Conservation (phyloP, 2,797 vertebrate genomes). For the Gambusia yucatana region DNA sequence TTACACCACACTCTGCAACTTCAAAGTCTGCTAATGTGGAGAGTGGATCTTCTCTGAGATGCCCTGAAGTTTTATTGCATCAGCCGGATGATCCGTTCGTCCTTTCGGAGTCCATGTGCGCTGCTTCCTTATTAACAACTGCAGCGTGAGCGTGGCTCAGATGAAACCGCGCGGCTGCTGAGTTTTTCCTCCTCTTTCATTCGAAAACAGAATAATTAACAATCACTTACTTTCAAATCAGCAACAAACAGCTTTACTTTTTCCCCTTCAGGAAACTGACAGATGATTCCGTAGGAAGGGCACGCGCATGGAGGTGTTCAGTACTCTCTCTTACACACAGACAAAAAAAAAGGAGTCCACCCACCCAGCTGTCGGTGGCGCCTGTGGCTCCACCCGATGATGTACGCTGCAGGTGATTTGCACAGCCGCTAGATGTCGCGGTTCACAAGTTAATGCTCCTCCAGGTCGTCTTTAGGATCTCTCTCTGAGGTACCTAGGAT, state of each 20-base stretch:
- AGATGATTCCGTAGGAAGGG: neutral
- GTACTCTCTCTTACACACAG: neutral
- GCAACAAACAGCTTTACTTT: neutral
- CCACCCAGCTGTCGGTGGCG: neutral
- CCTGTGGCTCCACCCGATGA: constrained; percentile 25
- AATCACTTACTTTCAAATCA: constrained; percentile 37
- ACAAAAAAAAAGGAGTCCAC: neutral
- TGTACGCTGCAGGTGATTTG: fast-evolving
- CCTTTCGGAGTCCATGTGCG: constrained; percentile 22
- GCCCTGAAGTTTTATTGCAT: constrained; percentile 42
- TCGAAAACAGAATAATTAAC: neutral
- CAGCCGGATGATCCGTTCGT: constrained; percentile 39
- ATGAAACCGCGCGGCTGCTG: neutral
- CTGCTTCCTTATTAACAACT: neutral
- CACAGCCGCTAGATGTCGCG: constrained; percentile 28
- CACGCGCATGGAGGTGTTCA: neutral
- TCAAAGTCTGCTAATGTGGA: neutral
- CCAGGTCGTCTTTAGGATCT: neutral
- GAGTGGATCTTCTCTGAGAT: neutral
- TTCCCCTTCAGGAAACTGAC: neutral
- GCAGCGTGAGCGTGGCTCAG: neutral
- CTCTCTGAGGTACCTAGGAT: constrained; percentile 1
- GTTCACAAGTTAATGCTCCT: constrained; percentile 25
- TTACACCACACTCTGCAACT: neutral
- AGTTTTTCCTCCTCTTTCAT: neutral